phyloP scores from a whole-genome alignment of 92 coral and sea anemone genomes.

The Bergia puertoricense region DNA sequence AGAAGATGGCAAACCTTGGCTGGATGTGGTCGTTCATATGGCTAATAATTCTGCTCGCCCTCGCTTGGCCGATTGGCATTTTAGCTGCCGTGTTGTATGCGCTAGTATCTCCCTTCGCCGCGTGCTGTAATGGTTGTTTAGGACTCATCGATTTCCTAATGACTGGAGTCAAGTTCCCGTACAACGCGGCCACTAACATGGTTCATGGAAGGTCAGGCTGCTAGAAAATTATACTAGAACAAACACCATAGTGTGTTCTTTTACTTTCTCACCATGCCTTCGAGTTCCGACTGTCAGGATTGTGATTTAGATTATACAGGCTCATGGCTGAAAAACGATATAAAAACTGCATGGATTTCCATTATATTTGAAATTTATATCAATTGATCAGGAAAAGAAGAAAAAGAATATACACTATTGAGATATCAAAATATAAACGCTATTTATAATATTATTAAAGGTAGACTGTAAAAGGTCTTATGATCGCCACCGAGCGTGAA shows the following conservation, averaged over 20 bases:
- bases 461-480: too few relatives aligned
- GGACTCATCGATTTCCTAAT: slow-evolving; percentile 83
- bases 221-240: slow-evolving; percentile 4
- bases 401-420: too few relatives aligned
- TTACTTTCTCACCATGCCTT: background rate
- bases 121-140: slow-evolving; percentile 87
- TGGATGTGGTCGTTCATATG: slow-evolving; percentile 96
- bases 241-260: too few relatives aligned
- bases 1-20: slow-evolving; percentile 76
- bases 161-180: slow-evolving; percentile 85
- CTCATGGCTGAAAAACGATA: too few relatives aligned
- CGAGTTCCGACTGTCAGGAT: background rate
- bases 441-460: too few relatives aligned
- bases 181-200: slow-evolving; percentile 88
- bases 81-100: slow-evolving; percentile 94
- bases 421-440: too few relatives aligned
- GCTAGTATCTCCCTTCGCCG: slow-evolving; percentile 90
- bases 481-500: too few relatives aligned
- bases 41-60: slow-evolving; percentile 69
- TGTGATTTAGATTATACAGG: too few relatives aligned
- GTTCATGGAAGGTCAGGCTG: slow-evolving; percentile 90
- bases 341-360: too few relatives aligned
- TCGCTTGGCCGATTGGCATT: slow-evolving; percentile 96
- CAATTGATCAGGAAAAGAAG: too few relatives aligned
- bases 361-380: too few relatives aligned